Percentiles rank a stretch among this genome's conserved stretches.
phyloP scores from a whole-genome alignment of 2,113 vertebrate species.

The Stegastes partitus region DNA sequence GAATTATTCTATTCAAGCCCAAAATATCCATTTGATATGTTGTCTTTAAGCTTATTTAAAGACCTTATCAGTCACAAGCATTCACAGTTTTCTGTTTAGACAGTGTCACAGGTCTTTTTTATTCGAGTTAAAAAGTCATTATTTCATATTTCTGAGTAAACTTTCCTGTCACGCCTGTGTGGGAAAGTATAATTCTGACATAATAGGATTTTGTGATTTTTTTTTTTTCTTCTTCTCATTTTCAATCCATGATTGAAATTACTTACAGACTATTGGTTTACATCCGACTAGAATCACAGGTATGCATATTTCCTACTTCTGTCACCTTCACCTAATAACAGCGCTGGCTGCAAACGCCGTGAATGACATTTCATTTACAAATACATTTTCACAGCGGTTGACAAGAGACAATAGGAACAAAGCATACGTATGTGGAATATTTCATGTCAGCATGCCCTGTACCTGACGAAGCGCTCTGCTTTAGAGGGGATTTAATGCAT shows the following conservation, averaged over 20 bases:
- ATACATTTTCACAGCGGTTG: conserved; percentile 12
- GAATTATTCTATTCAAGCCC: not conserved
- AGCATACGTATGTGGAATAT: conserved; percentile 6
- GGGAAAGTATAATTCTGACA: conserved; percentile 11
- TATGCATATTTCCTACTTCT: not conserved
- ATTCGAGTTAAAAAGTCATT: conserved; percentile 14
- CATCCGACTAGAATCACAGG: conserved; percentile 1
- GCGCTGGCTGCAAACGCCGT: not conserved
- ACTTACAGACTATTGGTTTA: conserved; percentile 8
- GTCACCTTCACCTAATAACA: conserved; percentile 2
- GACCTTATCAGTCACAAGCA: not conserved
- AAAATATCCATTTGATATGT: too few species aligned
- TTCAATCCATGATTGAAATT: conserved; percentile 43
- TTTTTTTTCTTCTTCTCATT: not conserved
- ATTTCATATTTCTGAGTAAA: conserved; percentile 7
- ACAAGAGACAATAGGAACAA: not conserved
- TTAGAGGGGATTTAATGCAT: conserved; percentile 6
- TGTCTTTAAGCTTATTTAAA: conserved; percentile 1
- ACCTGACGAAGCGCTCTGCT: not conserved
- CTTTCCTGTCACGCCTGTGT: not conserved
- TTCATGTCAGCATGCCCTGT: conserved; percentile 5
- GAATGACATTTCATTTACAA: conserved; percentile 33
- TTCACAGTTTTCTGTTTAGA: not conserved
- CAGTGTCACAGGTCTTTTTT: conserved; percentile 11
- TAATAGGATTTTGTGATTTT: conserved; percentile 27